Conservation (phyloP, 2,888 invertebrate genomes). For the Apodemia duryi region DNA sequence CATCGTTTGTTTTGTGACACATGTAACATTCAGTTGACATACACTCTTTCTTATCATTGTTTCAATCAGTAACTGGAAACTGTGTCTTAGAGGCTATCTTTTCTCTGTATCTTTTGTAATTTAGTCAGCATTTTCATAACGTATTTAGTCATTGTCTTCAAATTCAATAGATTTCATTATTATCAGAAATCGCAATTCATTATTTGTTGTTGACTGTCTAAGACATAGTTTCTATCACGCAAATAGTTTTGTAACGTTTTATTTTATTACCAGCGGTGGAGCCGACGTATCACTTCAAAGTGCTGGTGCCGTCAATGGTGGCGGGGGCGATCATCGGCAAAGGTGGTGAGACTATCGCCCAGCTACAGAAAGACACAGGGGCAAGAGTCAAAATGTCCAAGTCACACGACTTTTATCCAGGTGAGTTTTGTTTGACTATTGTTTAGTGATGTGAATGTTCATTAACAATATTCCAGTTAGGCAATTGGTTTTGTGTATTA, state of each 20-base stretch:
- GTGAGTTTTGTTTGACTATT: conserved; percentile 74
- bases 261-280: conserved; percentile 83
- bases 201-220: not conserved
- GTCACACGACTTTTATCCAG: conserved; percentile 99
- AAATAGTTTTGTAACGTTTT: conserved; percentile 33
- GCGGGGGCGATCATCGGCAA: conserved; percentile 99
- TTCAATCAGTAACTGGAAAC: not conserved
- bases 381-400: conserved; percentile 99
- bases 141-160: not conserved
- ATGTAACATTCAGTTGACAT: conserved; percentile 14
- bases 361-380: conserved; percentile 97
- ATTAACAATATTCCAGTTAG: no score
- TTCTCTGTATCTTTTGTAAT: conserved; percentile 1
- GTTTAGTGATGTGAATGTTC: not conserved
- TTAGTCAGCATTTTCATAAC: not conserved
- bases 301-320: conserved; percentile 97
- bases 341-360: conserved; percentile 99
- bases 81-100: not conserved
- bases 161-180: not conserved
- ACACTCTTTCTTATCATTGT: conserved; percentile 21
- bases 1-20: conserved; percentile 21
- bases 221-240: not conserved
- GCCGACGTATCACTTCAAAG: conserved; percentile 97
- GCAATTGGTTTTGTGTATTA: no score
- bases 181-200: not conserved